These are phyloP conservation scores for Orientallactaga sibirica DNA, from an alignment of 2,797 vertebrate species.

Conservation along the genomic window DNA sequence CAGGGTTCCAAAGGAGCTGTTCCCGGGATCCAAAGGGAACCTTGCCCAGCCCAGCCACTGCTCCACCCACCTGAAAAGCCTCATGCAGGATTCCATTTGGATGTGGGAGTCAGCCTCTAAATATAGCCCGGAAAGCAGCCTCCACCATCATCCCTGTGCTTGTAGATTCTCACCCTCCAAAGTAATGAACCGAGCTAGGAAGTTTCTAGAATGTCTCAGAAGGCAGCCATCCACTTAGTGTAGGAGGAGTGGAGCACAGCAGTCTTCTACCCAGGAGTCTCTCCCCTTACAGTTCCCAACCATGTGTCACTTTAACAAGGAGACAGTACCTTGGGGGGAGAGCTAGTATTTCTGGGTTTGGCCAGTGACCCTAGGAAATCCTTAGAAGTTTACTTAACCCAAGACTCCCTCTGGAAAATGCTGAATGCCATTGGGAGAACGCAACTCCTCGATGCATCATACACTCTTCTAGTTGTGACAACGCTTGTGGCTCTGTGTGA, in stretches of 20 bases:
- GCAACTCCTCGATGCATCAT: not conserved
- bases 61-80: slow-evolving; percentile 72
- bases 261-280: not conserved
- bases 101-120: slow-evolving; percentile 77
- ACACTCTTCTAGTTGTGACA: not conserved
- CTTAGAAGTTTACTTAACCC: not conserved
- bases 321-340: not conserved
- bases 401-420: not conserved
- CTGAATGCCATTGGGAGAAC: not conserved
- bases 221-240: not conserved
- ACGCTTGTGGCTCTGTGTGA: not conserved
- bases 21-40: slow-evolving; percentile 58
- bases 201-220: not conserved
- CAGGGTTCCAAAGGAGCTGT: slow-evolving; percentile 59
- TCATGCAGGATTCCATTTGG: slow-evolving; percentile 56
- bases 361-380: not conserved
- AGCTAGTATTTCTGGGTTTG: no score
- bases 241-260: not conserved
- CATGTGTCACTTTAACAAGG: not conserved
- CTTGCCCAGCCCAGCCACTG: slow-evolving; percentile 64
- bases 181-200: slow-evolving; percentile 54
- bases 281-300: not conserved
- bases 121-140: slow-evolving; percentile 67
- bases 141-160: not conserved
- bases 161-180: slow-evolving; percentile 55